phyloP scores from a whole-genome alignment of 1,140 invertebrate species.

The Samia ricini region DNA sequence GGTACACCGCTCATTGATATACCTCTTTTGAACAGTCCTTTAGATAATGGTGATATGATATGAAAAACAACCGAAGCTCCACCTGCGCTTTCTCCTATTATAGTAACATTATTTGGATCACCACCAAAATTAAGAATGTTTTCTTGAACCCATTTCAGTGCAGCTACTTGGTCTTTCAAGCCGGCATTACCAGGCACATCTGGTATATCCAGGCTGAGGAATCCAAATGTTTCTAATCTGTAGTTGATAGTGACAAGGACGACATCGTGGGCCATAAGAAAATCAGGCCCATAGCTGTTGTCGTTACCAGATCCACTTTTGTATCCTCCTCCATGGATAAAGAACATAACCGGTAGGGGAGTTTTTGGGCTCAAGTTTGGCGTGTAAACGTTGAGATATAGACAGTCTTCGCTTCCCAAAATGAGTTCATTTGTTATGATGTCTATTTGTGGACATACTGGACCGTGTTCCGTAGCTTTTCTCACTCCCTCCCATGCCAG shows the following conservation, averaged over 20 bases:
- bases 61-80: conserved; percentile 60
- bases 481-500: conserved; percentile 42
- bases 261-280: conserved; percentile 80
- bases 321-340: conserved; percentile 75
- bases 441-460: conserved; percentile 45
- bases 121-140: conserved; percentile 83
- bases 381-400: conserved; percentile 69
- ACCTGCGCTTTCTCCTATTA: conserved; percentile 87
- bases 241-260: conserved; percentile 86
- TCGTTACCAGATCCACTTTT: conserved; percentile 44
- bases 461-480: conserved; percentile 36
- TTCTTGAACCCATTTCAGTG: conserved; percentile 48
- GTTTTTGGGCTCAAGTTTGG: conserved; percentile 39
- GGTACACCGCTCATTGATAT: conserved; percentile 50
- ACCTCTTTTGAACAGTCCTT: conserved; percentile 45
- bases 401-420: conserved; percentile 62
- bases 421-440: conserved; percentile 27
- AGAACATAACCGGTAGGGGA: conserved; percentile 70
- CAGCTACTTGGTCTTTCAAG: conserved; percentile 59
- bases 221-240: conserved; percentile 80
- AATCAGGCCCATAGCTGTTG: conserved; percentile 79
- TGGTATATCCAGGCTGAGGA: conserved; percentile 71
- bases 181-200: conserved; percentile 65
- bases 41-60: conserved; percentile 64
- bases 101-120: conserved; percentile 83